Conservation (phyloP, 2,888 invertebrate genomes). For the Bhutanitis thaidina region DNA sequence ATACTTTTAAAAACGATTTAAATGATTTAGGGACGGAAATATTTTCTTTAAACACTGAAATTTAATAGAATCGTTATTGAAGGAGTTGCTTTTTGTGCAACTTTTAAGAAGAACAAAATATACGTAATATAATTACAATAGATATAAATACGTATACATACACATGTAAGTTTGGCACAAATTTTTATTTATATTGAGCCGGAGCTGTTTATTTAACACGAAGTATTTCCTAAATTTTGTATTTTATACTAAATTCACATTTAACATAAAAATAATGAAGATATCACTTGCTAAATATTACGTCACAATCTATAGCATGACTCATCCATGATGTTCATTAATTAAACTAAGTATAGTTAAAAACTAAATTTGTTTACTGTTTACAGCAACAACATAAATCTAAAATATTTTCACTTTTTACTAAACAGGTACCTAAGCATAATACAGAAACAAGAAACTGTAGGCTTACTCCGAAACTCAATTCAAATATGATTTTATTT, state of each 20-base stretch:
- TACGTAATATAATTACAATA: no score
- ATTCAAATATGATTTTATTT: no score
- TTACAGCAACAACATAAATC: not conserved
- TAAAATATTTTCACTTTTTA: no score
- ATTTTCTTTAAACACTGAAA: conserved; percentile 49
- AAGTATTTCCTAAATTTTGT: conserved; percentile 5
- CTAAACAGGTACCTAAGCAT: no score
- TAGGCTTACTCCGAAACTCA: no score
- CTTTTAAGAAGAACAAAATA: no score
- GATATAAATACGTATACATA: no score
- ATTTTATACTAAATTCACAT: conserved; percentile 7
- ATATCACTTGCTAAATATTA: conserved; percentile 7
- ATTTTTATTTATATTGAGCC: conserved; percentile 8
- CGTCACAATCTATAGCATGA: conserved; percentile 2
- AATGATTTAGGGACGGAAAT: conserved; percentile 78
- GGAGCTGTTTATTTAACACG: conserved; percentile 3
- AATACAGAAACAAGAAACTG: no score
- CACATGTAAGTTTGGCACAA: conserved; percentile 14
- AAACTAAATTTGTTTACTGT: not conserved
- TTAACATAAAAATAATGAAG: not conserved
- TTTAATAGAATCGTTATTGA: not conserved
- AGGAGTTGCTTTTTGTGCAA: not conserved
- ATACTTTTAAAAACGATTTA: conserved; percentile 58
- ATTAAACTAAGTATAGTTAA: conserved; percentile 16
- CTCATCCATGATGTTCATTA: conserved; percentile 1